Percentiles rank a stretch among this genome's conserved stretches.
Conservation (phyloP, 2,113 vertebrate genomes). For the Podilymbus podiceps region DNA sequence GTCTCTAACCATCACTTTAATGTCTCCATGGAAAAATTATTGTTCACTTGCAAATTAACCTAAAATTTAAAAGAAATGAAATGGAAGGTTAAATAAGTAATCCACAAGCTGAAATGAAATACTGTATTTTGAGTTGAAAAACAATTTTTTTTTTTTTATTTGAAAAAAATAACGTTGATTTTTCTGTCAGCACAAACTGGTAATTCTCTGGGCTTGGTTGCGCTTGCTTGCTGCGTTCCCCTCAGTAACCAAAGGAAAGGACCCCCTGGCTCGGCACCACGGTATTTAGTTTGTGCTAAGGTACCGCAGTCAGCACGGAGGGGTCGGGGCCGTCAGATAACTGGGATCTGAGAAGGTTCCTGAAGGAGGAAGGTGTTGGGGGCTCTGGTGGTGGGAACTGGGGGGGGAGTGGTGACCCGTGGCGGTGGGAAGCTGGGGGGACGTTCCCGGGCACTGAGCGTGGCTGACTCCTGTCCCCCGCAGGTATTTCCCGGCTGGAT, state of each 20-base stretch:
- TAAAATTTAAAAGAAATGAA: neutral
- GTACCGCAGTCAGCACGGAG: accelerated
- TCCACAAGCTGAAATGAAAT: neutral
- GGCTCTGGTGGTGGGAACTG: neutral
- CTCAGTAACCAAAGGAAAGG: neutral
- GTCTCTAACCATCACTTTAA: neutral
- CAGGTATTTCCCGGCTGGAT: constrained; percentile 90
- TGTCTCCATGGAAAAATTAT: neutral
- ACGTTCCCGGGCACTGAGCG: neutral
- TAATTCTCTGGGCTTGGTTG: neutral
- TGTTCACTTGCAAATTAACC: constrained; percentile 27
- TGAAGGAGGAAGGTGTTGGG: neutral
- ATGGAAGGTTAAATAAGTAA: neutral
- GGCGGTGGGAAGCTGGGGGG: neutral
- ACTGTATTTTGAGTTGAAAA: neutral
- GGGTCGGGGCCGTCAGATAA: neutral
- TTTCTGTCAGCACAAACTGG: neutral
- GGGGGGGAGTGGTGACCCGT: accelerated
- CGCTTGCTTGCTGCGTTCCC: no score
- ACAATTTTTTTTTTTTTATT: neutral
- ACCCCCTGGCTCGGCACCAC: neutral
- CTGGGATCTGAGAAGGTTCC: neutral
- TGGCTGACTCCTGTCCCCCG: neutral
- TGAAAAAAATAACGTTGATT: neutral
- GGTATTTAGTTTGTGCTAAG: neutral